A percentile compares a stretch with the other conserved stretches of the same genome.
phyloP scores from a whole-genome alignment of 2,797 vertebrate genomes.

The Euthynnus affinis region DNA sequence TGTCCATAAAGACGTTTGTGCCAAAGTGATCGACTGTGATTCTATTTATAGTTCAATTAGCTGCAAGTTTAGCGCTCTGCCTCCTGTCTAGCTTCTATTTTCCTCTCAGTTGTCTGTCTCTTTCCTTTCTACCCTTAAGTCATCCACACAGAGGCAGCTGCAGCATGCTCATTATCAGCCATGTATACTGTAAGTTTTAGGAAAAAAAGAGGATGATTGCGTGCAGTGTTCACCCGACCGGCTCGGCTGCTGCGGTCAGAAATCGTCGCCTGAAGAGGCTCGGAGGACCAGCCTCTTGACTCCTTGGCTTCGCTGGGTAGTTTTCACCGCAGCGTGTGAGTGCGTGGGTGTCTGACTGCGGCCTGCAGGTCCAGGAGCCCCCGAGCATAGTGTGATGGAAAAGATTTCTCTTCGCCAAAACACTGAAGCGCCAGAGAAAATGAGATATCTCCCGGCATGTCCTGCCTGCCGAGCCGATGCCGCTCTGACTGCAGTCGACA shows the following conservation, averaged over 20 bases:
- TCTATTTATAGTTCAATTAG: conserved; percentile 26
- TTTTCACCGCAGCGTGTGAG: conserved; percentile 7
- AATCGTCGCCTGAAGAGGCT: conserved; percentile 38
- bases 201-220: conserved; percentile 1
- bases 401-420: conserved; percentile 30
- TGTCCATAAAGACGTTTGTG: background rate
- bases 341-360: conserved; percentile 39
- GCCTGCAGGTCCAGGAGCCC: conserved; percentile 24
- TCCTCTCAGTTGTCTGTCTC: conserved; percentile 5
- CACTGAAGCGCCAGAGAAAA: conserved; percentile 18
- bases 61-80: conserved; percentile 8
- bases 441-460: conserved; percentile 2
- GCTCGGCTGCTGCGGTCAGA: conserved; percentile 6
- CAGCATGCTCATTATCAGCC: background rate
- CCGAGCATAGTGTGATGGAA: conserved; percentile 19
- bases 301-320: background rate
- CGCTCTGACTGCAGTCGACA: background rate
- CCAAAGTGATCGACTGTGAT: background rate
- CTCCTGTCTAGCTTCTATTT: background rate
- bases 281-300: conserved; percentile 34
- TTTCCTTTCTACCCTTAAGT: conserved; percentile 3
- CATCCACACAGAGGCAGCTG: background rate
- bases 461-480: conserved; percentile 4
- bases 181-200: background rate
- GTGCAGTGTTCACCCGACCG: background rate